These are phyloP conservation scores for Euschistus heros DNA, from an alignment of 1,140 invertebrate species.

Conservation along the genomic window DNA sequence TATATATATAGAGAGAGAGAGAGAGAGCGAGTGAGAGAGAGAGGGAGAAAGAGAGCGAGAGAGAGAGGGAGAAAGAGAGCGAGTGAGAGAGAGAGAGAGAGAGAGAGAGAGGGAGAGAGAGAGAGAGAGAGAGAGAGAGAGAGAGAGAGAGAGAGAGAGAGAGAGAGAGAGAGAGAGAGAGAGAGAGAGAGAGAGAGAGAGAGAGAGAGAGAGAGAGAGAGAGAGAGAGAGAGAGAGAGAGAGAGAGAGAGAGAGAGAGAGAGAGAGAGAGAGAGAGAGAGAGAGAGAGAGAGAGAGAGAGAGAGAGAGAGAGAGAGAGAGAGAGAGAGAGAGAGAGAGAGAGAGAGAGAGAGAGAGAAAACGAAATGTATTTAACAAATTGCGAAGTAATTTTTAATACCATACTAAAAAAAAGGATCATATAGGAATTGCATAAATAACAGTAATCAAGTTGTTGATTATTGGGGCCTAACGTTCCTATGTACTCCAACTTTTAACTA, in stretches of 20 bases:
- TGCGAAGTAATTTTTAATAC: too few species aligned
- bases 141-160: constrained; percentile 14
- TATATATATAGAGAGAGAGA: too few species aligned
- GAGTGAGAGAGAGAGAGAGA: not conserved
- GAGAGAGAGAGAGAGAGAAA: constrained; percentile 20
- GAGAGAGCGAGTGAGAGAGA: too few species aligned
- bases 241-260: constrained; percentile 20
- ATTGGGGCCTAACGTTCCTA: too few species aligned
- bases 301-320: constrained; percentile 13
- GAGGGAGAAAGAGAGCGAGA: too few species aligned
- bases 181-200: constrained; percentile 3
- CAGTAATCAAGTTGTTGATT: too few species aligned
- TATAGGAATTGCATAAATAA: too few species aligned
- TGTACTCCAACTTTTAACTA: too few species aligned
- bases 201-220: constrained; percentile 6
- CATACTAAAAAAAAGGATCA: too few species aligned
- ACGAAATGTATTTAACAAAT: too few species aligned
- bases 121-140: constrained; percentile 7
- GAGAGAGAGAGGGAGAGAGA: constrained; percentile 1
- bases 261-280: constrained; percentile 16
- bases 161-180: constrained; percentile 11
- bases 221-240: not conserved
- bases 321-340: constrained; percentile 1
- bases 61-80: too few species aligned
- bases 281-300: constrained; percentile 15